Base-by-base conservation (phyloP, 2,113 vertebrate genomes). In the Hydrochoerus hydrochaeris region DNA sequence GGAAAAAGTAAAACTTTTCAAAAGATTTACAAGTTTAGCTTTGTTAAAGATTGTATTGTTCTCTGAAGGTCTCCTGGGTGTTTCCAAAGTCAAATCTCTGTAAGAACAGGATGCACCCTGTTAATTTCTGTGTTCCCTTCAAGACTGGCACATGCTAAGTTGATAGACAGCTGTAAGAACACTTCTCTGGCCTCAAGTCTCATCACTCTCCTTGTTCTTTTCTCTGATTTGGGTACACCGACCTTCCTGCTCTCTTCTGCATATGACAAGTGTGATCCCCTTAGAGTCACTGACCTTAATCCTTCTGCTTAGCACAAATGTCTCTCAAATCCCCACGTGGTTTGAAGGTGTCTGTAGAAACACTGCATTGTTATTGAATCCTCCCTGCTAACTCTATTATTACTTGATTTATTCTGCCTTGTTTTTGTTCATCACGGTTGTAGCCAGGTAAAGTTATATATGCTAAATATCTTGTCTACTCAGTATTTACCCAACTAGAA, bases 251-350 rank as follows among this genome's bases (percentile, higher is more conserved):
- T 44, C 0, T 41, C 19, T 19, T 58, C 81, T 85, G 11, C 11
- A 24, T 1, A 5, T 4, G 3, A 30, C 57, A 69, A 85, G 7
- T 5, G 7, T 35, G 12, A 24, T 67, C 5, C 13, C 12, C 17
- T 24, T 2, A 26, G 24, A 35, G 30, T 3, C 35, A 60, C 52
- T 54, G n/a, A 0, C 54, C 11, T 60, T 84, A 4, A 62, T 62
- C 1, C 24, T 10, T 69, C 44, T 80, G 5, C n/a, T 35, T 30
- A 41, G 2, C 0, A 22, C 16, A 44, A 0, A 22, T 1, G 28
- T 38, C 12, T 1, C 32, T 28, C 20, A 80, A 57, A 46, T 60
- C 62, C 1, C 10, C 20, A 35, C 1, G 2, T 9, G 8, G 38
- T 38, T 62, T 58, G 1, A 19, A 38, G 7, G 28, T 38, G 1